phyloP scores from a whole-genome alignment of 92 coral and sea anemone species.

The Phymanthus crucifer region DNA sequence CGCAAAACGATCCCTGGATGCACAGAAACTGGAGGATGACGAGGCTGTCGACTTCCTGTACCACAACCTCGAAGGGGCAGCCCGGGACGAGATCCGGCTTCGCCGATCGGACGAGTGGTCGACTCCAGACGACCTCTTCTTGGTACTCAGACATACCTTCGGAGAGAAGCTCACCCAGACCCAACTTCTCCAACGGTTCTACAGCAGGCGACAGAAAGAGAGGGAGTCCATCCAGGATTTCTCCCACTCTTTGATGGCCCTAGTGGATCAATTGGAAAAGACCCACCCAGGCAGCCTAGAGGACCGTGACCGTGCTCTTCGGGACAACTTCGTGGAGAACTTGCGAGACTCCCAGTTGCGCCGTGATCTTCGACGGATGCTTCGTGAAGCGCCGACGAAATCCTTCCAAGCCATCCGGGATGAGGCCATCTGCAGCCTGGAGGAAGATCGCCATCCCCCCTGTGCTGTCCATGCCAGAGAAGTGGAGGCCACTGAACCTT shows the following conservation, averaged over 20 bases:
- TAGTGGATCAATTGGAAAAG: conserved; percentile 3
- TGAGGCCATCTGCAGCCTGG: too few species aligned
- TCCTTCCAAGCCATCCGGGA: too few species aligned
- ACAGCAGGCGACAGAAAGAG: conserved; percentile 27
- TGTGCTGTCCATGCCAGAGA: too few species aligned
- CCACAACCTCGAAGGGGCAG: conserved; percentile 35
- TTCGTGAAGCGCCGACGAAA: background rate
- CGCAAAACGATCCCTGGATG: conserved; percentile 6
- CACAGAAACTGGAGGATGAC: background rate
- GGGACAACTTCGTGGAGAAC: too few species aligned
- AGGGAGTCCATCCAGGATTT: conserved; percentile 41
- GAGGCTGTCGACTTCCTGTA: conserved; percentile 37
- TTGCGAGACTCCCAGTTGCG: too few species aligned
- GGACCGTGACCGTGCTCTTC: too few species aligned
- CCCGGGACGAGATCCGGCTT: conserved; percentile 46
- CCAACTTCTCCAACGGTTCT: conserved; percentile 39
- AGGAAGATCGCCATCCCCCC: too few species aligned
- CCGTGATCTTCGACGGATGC: too few species aligned
- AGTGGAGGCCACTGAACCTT: too few species aligned
- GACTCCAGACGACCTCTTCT: conserved; percentile 40
- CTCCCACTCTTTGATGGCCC: conserved; percentile 34
- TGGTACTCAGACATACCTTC: conserved; percentile 38
- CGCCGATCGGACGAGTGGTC: conserved; percentile 46
- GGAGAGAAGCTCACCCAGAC: conserved; percentile 38
- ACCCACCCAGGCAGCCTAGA: too few species aligned